Evolutionary conservation across 1,140 invertebrate genomes (phyloP).

Genomic region (Holotrichia oblita): DNA sequence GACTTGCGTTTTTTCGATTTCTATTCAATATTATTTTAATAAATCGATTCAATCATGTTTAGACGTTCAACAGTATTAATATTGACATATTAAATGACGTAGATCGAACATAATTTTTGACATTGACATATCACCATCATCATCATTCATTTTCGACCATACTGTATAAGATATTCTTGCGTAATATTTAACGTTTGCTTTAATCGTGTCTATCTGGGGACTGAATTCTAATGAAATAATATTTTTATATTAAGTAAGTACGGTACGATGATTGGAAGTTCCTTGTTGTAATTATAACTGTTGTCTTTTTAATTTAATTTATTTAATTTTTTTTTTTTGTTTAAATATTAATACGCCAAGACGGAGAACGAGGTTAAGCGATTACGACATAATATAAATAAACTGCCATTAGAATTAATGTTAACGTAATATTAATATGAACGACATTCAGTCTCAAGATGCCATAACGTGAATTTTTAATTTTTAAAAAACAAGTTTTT

Average conservation of each 20-base stretch:
- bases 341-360: not conserved
- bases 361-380: not conserved
- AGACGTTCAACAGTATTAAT: not conserved
- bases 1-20: too few species aligned
- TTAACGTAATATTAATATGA: not conserved
- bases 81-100: too few species aligned
- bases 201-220: not conserved
- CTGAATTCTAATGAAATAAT: conserved; percentile 9
- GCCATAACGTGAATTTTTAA: not conserved
- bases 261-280: not conserved
- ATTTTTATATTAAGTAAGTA: not conserved
- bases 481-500: too few species aligned
- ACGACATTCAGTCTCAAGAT: not conserved
- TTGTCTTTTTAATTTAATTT: conserved; percentile 1
- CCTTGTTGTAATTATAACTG: not conserved
- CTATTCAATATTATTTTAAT: too few species aligned
- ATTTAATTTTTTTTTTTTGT: conserved; percentile 29
- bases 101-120: not conserved
- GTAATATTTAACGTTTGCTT: too few species aligned
- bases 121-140: too few species aligned
- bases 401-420: not conserved
- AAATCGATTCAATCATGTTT: too few species aligned
- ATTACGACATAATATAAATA: not conserved
- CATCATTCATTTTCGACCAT: too few species aligned
- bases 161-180: too few species aligned